phyloP scores from a whole-genome alignment of 2,797 vertebrate genomes.

The Cebuella pygmaea region DNA sequence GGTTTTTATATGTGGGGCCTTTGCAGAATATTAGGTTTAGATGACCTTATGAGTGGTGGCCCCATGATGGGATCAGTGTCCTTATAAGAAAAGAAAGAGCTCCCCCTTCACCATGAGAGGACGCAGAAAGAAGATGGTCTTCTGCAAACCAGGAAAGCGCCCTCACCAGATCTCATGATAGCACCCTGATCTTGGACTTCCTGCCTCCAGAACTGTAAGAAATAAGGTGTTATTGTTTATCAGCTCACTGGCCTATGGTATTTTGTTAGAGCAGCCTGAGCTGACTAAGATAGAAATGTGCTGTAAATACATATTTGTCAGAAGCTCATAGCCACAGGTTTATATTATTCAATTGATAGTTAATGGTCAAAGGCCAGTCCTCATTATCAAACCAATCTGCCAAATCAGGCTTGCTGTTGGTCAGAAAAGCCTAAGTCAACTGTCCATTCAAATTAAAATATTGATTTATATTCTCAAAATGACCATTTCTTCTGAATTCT shows the following conservation, averaged over 20 bases:
- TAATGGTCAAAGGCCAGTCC: background rate
- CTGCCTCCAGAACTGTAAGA: background rate
- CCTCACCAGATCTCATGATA: background rate
- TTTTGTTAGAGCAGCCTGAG: background rate
- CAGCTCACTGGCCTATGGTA: background rate
- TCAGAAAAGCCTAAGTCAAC: background rate
- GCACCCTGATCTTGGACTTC: background rate
- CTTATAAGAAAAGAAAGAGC: background rate
- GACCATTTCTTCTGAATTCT: background rate
- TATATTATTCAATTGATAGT: background rate
- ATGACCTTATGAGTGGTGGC: background rate
- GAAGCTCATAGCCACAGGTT: background rate
- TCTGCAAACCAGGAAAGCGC: background rate
- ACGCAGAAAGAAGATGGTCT: background rate
- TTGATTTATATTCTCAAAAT: background rate
- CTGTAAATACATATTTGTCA: background rate
- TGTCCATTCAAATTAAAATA: conserved; percentile 23
- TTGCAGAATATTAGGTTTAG: background rate
- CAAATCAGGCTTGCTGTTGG: background rate
- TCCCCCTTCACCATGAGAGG: background rate
- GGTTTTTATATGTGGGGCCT: background rate
- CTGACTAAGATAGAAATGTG: background rate
- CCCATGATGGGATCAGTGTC: background rate
- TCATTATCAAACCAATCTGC: conserved; percentile 1
- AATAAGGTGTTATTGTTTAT: background rate